These are phyloP conservation scores for Phyllostomus discolor DNA, from an alignment of 2,113 vertebrate species.

Conservation along the genomic window DNA sequence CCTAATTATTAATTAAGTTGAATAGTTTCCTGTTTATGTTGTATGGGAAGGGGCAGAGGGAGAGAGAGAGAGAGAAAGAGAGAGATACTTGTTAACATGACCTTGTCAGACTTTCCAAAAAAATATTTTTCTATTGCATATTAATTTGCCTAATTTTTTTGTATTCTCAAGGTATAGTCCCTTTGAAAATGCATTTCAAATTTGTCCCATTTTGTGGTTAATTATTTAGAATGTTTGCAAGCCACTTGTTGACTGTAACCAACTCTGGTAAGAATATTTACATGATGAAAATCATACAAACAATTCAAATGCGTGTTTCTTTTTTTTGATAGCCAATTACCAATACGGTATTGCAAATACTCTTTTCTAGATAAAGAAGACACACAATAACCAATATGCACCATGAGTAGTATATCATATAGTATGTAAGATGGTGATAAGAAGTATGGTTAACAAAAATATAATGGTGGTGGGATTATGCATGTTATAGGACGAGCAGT, in stretches of 20 bases:
- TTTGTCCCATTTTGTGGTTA: not conserved
- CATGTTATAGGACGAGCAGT: not conserved
- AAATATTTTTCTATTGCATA: not conserved
- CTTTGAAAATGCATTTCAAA: not conserved
- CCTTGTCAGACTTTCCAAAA: not conserved
- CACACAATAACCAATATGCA: not conserved
- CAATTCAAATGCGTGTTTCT: not conserved
- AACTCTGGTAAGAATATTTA: not conserved
- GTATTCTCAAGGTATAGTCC: not conserved
- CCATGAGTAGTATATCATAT: too few species aligned
- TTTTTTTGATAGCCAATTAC: not conserved
- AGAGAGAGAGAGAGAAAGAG: not conserved
- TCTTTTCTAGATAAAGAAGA: not conserved
- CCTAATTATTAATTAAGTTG: not conserved
- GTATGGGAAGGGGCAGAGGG: not conserved
- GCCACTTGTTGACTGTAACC: not conserved
- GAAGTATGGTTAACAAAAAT: not conserved
- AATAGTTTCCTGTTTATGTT: not conserved
- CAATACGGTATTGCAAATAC: not conserved
- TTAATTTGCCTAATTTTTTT: not conserved
- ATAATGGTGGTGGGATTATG: accelerated
- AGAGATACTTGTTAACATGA: not conserved
- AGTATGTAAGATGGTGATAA: not conserved
- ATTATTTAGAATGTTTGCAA: not conserved
- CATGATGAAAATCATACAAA: not conserved